phyloP scores from a whole-genome alignment of 2,888 invertebrate genomes.

The Rosalia funebris region DNA sequence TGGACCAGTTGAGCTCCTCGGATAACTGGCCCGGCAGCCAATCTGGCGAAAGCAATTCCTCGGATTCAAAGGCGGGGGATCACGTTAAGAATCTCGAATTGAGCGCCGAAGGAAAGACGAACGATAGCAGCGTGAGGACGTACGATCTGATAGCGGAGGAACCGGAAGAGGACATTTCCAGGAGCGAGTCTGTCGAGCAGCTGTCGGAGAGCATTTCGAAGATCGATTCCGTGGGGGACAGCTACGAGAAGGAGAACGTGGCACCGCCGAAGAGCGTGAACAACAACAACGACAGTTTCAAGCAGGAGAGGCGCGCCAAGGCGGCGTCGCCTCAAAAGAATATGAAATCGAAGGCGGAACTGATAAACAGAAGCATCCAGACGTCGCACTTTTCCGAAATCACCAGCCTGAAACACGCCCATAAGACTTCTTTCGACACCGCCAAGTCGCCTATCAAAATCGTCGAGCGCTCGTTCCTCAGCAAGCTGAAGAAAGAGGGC shows the following conservation, averaged over 20 bases:
- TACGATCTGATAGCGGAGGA: conserved; percentile 69
- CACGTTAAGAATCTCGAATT: conserved; percentile 44
- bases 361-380: conserved; percentile 80
- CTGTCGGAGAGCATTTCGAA: conserved; percentile 64
- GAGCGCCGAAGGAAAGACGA: conserved; percentile 63
- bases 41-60: conserved; percentile 67
- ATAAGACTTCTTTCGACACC: conserved; percentile 48
- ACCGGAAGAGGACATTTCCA: conserved; percentile 67
- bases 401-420: conserved; percentile 54
- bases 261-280: conserved; percentile 57
- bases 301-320: conserved; percentile 38
- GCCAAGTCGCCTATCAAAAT: conserved; percentile 68
- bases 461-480: conserved; percentile 76
- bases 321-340: conserved; percentile 32
- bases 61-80: conserved; percentile 63
- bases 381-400: conserved; percentile 69
- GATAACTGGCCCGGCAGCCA: conserved; percentile 81
- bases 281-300: conserved; percentile 66
- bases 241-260: conserved; percentile 46
- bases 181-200: conserved; percentile 65
- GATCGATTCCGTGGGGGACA: conserved; percentile 58
- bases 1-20: conserved; percentile 79
- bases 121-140: conserved; percentile 57
- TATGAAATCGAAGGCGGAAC: conserved; percentile 57
- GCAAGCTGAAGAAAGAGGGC: conserved; percentile 69